These are phyloP conservation scores for Sebastes nivosus DNA, from an alignment of 2,797 vertebrate species.

Conservation along the genomic window DNA sequence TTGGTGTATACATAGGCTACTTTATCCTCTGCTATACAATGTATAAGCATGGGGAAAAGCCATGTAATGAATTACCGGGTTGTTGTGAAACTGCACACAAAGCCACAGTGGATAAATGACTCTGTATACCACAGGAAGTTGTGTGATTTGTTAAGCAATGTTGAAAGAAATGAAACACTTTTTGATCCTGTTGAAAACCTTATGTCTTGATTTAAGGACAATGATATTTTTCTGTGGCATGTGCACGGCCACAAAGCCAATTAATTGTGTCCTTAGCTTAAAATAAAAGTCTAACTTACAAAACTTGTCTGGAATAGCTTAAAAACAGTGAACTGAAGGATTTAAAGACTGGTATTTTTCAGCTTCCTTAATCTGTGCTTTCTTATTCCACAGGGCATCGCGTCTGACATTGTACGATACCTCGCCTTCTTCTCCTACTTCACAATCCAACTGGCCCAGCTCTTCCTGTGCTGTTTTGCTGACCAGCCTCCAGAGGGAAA, in stretches of 20 bases:
- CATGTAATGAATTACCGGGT: constrained; percentile 3
- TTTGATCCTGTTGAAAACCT: constrained; percentile 12
- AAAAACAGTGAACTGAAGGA: constrained; percentile 16
- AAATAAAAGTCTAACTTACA: constrained; percentile 14
- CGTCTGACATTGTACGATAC: constrained; percentile 83
- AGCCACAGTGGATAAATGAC: constrained; percentile 44
- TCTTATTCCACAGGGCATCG: constrained; percentile 82
- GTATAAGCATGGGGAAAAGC: constrained; percentile 49
- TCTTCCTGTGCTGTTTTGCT: constrained; percentile 89
- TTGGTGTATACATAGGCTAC: constrained; percentile 40
- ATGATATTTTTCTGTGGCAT: constrained; percentile 38
- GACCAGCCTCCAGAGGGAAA: constrained; percentile 87
- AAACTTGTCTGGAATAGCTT: constrained; percentile 19
- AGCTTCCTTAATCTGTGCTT: background rate
- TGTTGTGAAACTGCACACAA: constrained; percentile 51
- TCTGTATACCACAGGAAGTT: constrained; percentile 53
- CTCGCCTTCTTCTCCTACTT: constrained; percentile 87
- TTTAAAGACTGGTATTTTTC: background rate
- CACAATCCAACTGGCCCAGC: constrained; percentile 85
- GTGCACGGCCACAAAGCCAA: constrained; percentile 12
- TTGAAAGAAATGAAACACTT: constrained; percentile 26
- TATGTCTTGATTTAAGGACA: background rate
- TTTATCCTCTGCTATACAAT: constrained; percentile 55
- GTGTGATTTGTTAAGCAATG: constrained; percentile 50
- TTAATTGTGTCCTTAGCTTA: constrained; percentile 25